Percentiles rank a stretch among this genome's conserved stretches.
Conservation (phyloP, 1,140 invertebrate genomes). For the Polyergus mexicanus region DNA sequence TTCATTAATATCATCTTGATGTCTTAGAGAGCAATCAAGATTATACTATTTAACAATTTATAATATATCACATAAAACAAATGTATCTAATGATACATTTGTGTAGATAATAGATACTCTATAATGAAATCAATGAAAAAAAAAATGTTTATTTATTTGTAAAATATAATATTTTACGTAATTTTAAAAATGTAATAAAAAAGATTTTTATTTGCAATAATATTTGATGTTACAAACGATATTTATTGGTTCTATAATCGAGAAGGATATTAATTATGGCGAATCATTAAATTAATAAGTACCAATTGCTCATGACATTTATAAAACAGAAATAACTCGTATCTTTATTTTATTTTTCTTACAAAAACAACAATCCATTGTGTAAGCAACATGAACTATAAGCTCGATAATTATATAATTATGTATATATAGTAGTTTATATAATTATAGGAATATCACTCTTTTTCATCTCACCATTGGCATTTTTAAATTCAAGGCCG, state of each 20-base stretch:
- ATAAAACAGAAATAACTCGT: neutral
- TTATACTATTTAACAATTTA: neutral
- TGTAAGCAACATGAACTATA: neutral
- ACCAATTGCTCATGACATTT: slow-evolving; percentile 4
- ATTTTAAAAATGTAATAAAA: neutral
- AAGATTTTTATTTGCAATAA: neutral
- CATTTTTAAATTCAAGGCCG: neutral
- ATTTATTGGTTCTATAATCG: neutral
- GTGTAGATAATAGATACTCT: too few relatives aligned
- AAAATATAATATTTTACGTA: neutral
- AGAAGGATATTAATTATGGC: slow-evolving; percentile 17
- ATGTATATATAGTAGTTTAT: neutral
- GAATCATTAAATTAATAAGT: slow-evolving; percentile 34
- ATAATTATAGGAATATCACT: too few relatives aligned
- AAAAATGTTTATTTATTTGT: neutral
- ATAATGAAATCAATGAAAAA: neutral
- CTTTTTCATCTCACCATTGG: neutral
- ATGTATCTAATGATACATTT: neutral
- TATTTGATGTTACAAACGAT: too few relatives aligned
- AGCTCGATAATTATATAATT: neutral
- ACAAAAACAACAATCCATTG: slow-evolving; percentile 36
- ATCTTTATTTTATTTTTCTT: slow-evolving; percentile 33
- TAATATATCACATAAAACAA: slow-evolving; percentile 3
- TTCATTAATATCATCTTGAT: neutral
- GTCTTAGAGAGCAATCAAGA: too few relatives aligned